phyloP scores from a whole-genome alignment of 30 jellyfish, hydroid and myxozoan genomes.

The Clytia hemisphaerica region DNA sequence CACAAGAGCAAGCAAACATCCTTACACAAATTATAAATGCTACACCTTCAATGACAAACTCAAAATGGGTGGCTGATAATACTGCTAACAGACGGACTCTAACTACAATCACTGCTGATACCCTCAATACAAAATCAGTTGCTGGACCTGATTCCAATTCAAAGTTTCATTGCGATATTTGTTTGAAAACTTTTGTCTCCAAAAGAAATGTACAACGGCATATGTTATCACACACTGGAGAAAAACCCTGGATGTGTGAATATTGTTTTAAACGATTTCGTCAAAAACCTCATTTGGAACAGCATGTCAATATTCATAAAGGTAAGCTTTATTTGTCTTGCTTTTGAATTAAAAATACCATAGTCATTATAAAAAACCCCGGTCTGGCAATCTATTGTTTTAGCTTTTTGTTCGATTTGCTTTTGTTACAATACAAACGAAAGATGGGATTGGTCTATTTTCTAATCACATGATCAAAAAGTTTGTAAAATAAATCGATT shows the following conservation, averaged over 20 bases:
- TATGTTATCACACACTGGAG: constrained; percentile 46
- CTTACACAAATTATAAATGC: constrained; percentile 35
- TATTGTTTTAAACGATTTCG: constrained; percentile 39
- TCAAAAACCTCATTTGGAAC: constrained; percentile 42
- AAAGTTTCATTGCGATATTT: constrained; percentile 36
- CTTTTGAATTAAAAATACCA: neutral
- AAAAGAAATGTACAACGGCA: constrained; percentile 38
- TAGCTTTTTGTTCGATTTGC: too few relatives aligned
- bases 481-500: too few relatives aligned
- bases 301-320: constrained; percentile 38
- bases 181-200: constrained; percentile 32
- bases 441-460: too few relatives aligned
- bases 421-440: too few relatives aligned
- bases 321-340: constrained; percentile 1
- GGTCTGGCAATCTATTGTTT: neutral
- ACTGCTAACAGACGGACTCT: constrained; percentile 27
- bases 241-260: constrained; percentile 48
- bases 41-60: constrained; percentile 19
- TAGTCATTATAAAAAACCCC: neutral
- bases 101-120: constrained; percentile 40
- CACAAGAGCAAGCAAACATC: constrained; percentile 24
- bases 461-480: too few relatives aligned
- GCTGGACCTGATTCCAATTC: constrained; percentile 46
- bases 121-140: constrained; percentile 24
- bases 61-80: constrained; percentile 15